phyloP scores from a whole-genome alignment of 2,113 vertebrate species.

The Thinocorus orbignyianus region DNA sequence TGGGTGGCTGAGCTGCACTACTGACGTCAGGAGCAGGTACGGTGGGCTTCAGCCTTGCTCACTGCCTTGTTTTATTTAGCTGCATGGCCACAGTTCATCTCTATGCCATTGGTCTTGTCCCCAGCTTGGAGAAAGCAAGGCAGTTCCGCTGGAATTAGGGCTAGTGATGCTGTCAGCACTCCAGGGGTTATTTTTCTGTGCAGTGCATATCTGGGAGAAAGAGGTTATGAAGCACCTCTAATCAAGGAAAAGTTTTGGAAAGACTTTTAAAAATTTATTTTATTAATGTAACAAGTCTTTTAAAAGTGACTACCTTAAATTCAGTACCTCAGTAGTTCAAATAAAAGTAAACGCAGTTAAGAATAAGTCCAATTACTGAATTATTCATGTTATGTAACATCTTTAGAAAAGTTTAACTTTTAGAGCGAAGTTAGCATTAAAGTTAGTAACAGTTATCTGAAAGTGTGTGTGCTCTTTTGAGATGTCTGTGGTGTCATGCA shows the following conservation, averaged over 20 bases:
- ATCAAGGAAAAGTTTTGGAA: background rate
- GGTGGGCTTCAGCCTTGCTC: rapidly evolving
- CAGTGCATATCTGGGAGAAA: background rate
- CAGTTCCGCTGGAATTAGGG: background rate
- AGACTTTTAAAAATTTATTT: background rate
- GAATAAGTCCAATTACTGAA: conserved; percentile 45
- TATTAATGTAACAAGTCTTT: background rate
- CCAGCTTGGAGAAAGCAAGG: background rate
- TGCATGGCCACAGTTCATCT: background rate
- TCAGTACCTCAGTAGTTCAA: background rate
- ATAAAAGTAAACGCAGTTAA: background rate
- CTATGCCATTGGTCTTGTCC: background rate
- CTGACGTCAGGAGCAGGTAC: rapidly evolving
- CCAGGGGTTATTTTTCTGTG: background rate
- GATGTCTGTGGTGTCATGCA: background rate
- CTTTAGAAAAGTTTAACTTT: background rate
- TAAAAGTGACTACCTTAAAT: background rate
- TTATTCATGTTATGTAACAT: conserved; percentile 40
- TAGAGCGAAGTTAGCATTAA: background rate
- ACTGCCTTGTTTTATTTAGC: background rate
- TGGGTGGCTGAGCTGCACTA: rapidly evolving
- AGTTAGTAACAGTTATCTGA: background rate
- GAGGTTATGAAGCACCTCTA: background rate
- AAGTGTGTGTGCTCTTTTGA: background rate
- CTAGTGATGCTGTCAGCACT: background rate